A percentile compares a stretch with the other conserved stretches of the same genome.
Evolutionary conservation across 2,797 vertebrate species (phyloP).

Genomic region (Cygnus olor): DNA sequence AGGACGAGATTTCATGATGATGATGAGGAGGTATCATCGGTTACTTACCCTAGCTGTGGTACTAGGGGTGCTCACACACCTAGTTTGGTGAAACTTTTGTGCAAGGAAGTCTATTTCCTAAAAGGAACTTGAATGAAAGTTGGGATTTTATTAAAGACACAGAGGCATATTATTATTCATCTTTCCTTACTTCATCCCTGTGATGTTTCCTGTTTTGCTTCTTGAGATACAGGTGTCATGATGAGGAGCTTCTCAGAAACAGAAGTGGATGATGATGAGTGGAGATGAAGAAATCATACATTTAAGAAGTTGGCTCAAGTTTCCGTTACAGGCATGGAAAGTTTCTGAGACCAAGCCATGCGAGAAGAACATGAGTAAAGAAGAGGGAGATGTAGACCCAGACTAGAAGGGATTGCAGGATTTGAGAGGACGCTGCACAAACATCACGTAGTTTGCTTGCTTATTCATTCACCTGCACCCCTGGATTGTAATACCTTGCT

Average conservation of each 20-base stretch:
- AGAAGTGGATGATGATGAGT: slow-evolving; percentile 75
- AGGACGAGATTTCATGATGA: too few species aligned
- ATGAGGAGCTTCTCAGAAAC: slow-evolving; percentile 73
- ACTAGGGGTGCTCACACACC: background rate
- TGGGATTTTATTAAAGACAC: slow-evolving; percentile 74
- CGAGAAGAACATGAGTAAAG: slow-evolving; percentile 73
- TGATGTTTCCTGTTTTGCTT: slow-evolving; percentile 78
- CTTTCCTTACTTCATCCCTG: slow-evolving; percentile 72
- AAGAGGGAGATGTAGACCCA: slow-evolving; percentile 72
- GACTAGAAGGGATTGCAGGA: slow-evolving; percentile 72
- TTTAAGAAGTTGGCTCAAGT: slow-evolving; percentile 73
- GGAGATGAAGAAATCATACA: slow-evolving; percentile 74
- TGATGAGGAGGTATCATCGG: background rate
- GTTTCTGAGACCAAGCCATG: slow-evolving; percentile 71
- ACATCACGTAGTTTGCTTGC: slow-evolving; percentile 51
- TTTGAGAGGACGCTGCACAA: slow-evolving; percentile 67
- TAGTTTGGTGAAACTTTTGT: slow-evolving; percentile 5
- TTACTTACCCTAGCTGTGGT: background rate
- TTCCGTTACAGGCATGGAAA: slow-evolving; percentile 72
- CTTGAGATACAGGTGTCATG: slow-evolving; percentile 77
- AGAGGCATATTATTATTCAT: slow-evolving; percentile 65
- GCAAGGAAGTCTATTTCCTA: slow-evolving; percentile 45
- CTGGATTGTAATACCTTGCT: slow-evolving; percentile 53
- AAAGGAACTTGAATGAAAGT: slow-evolving; percentile 60
- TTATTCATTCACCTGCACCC: slow-evolving; percentile 38